Percentiles rank a stretch among this genome's conserved stretches.
phyloP scores from a whole-genome alignment of 2,113 vertebrate genomes.

The Talpa occidentalis region DNA sequence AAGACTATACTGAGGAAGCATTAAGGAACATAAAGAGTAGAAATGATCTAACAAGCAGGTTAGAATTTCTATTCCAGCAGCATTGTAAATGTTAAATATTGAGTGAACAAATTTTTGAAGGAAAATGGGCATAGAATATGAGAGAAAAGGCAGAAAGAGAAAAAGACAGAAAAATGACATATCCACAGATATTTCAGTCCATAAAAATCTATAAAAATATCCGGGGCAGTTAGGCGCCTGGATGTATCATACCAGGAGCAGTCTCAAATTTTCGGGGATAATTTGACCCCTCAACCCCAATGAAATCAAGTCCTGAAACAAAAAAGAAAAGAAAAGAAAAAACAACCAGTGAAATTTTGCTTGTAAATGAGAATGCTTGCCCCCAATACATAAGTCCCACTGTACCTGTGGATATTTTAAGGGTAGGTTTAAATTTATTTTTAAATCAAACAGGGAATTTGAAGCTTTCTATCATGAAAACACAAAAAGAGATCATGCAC shows the following conservation, averaged over 20 bases:
- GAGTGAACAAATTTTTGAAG: conserved; percentile 52
- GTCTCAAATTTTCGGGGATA: conserved; percentile 96
- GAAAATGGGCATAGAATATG: conserved; percentile 43
- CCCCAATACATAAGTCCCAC: conserved; percentile 69
- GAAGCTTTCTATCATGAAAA: conserved; percentile 55
- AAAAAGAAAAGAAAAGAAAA: conserved; percentile 83
- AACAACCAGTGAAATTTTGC: conserved; percentile 85
- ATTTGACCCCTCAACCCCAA: conserved; percentile 95
- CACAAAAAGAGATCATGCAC: conserved; percentile 41
- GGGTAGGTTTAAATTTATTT: conserved; percentile 60
- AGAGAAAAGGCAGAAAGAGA: conserved; percentile 57
- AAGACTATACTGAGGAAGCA: background rate
- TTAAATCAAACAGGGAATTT: conserved; percentile 69
- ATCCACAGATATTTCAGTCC: conserved; percentile 82
- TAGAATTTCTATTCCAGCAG: conserved; percentile 17
- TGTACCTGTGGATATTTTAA: conserved; percentile 86
- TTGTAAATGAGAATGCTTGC: conserved; percentile 63
- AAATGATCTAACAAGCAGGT: conserved; percentile 9
- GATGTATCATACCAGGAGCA: conserved; percentile 93
- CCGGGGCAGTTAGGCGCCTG: conserved; percentile 88
- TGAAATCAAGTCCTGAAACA: conserved; percentile 95
- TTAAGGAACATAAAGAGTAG: background rate
- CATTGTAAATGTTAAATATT: conserved; percentile 63
- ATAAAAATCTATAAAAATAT: conserved; percentile 82
- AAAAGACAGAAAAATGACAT: conserved; percentile 80